Evolutionary conservation across 2,888 invertebrate species (phyloP), one percentile per base, ranked within the genome.

Genomic region (Drosophila buzzatii): DNA sequence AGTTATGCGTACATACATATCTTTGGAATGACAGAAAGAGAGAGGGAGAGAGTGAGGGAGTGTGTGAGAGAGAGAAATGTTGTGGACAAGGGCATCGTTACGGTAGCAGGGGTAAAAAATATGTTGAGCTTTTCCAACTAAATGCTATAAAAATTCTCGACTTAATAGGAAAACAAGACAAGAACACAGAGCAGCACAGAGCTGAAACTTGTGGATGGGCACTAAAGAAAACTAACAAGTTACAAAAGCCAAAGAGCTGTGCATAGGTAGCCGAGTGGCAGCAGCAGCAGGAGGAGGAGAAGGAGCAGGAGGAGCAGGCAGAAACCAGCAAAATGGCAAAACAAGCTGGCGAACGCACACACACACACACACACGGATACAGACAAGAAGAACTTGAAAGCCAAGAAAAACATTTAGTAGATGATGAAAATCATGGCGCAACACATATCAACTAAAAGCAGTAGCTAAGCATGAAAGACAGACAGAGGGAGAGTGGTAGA

Each of bases 131-230:
- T 85, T 87, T 89, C 84, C 86, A 88, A 82, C 86, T 86, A 87
- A 89, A 88, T 87, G 86, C 89, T 88, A 87, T 87, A 88, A 87
- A 87, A 87, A 87, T 87, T 84, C 89, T 87, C 82, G 84, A 88
- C 86, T 88, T 87, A 86, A 86, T 86, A 88, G 88, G 82, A 88
- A 86, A 88, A 86, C 86, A 86, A 86, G 88, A 82, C 82, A 88
- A 77, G 79, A 85, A 85, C 85, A 87, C 42, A 68, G 70, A 47
- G 63, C 27, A 27, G 27, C 27, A 6, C 27, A 51, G 49, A 49
- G 72, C 44, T 23, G 49, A 39, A 82, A 78, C 75, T 72, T 79
- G 81, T 86, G 68, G 70, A 51, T 71, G 71, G 65, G 59, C 82
- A 87, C 78, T 85, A 82, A 82, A 85, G 88, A 85, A 88, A 86